Conservation (phyloP, 2,888 invertebrate genomes). For the Lasioglossum figueresi region DNA sequence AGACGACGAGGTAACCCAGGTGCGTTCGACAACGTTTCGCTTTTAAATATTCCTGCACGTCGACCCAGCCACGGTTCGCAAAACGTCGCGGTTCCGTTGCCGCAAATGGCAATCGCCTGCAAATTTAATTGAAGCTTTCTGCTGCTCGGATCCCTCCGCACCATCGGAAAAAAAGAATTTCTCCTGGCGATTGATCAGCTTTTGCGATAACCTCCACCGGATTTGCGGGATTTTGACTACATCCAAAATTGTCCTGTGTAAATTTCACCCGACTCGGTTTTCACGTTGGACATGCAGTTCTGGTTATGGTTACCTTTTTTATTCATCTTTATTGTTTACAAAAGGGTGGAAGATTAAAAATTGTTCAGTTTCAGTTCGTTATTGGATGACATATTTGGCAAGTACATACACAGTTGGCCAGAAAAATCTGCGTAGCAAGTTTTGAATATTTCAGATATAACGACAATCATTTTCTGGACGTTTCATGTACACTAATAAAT, state of each 20-base stretch:
- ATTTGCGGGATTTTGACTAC: background rate
- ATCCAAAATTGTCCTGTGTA: background rate
- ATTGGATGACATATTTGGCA: background rate
- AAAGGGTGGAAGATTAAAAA: too few species aligned
- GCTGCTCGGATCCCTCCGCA: background rate
- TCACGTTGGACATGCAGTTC: background rate
- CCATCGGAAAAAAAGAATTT: background rate
- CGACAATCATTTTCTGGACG: too few species aligned
- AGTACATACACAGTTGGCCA: too few species aligned
- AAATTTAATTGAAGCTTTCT: constrained; percentile 45
- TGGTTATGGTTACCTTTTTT: background rate
- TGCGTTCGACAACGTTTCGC: constrained; percentile 20
- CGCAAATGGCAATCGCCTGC: constrained; percentile 35
- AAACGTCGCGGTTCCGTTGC: constrained; percentile 4
- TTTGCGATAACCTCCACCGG: background rate
- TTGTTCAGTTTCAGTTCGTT: background rate
- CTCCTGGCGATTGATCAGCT: background rate
- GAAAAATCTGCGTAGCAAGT: too few species aligned
- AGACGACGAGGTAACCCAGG: background rate
- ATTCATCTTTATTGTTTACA: background rate
- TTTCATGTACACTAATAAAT: too few species aligned
- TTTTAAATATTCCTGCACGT: constrained; percentile 22
- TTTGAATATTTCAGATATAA: too few species aligned
- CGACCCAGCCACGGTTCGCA: constrained; percentile 8
- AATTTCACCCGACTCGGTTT: background rate